These are phyloP conservation scores for Tholera decimalis DNA, from an alignment of 2,888 invertebrate species.

Conservation along the genomic window DNA sequence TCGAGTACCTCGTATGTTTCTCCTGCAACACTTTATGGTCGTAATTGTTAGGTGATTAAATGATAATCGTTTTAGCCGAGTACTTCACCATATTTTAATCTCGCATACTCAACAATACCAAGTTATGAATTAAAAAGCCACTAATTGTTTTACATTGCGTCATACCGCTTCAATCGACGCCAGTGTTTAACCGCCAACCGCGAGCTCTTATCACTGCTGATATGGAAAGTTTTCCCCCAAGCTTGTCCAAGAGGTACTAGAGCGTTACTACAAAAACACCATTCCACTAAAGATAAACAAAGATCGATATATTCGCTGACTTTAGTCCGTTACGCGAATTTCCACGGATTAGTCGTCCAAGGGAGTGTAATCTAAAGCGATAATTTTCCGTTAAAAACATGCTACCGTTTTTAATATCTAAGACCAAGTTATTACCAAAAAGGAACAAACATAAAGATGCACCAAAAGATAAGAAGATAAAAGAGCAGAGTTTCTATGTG, in stretches of 20 bases:
- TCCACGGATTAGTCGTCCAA: slow-evolving; percentile 51
- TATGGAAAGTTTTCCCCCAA: slow-evolving; percentile 49
- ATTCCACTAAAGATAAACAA: slow-evolving; percentile 54
- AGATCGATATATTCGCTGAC: slow-evolving; percentile 59
- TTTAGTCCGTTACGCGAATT: slow-evolving; percentile 51
- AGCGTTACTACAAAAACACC: slow-evolving; percentile 59
- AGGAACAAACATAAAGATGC: slow-evolving; percentile 68
- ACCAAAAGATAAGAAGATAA: slow-evolving; percentile 68
- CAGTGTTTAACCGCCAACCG: slow-evolving; percentile 24
- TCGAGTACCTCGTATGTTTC: not conserved
- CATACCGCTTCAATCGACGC: slow-evolving; percentile 19
- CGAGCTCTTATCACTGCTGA: slow-evolving; percentile 51
- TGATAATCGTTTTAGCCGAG: not conserved
- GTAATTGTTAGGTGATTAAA: slow-evolving; percentile 1
- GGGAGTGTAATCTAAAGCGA: not conserved
- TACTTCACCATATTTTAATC: slow-evolving; percentile 22
- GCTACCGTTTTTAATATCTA: slow-evolving; percentile 86
- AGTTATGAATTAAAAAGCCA: slow-evolving; percentile 26
- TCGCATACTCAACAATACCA: slow-evolving; percentile 1
- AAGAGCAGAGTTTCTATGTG: slow-evolving; percentile 75
- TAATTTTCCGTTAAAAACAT: slow-evolving; percentile 65
- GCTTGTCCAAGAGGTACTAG: slow-evolving; percentile 53
- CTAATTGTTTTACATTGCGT: slow-evolving; percentile 39
- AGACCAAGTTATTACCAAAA: slow-evolving; percentile 80
- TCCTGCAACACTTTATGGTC: not conserved